Conservation (phyloP, 2,113 vertebrate genomes). For the Monopterus albus region DNA sequence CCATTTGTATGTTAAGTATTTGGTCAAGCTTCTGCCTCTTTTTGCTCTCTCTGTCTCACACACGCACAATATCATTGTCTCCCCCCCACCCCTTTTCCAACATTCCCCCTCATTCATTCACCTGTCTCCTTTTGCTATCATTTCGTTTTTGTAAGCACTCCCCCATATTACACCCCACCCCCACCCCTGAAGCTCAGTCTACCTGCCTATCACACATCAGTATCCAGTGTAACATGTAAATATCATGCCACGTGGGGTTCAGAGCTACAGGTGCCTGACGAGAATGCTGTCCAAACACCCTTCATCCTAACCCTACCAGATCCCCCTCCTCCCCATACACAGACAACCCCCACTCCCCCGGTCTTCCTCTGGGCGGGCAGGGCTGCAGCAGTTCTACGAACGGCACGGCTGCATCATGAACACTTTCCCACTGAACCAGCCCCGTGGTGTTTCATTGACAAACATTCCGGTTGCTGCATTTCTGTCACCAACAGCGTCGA, state of each 20-base stretch:
- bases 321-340: background rate
- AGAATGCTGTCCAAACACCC: background rate
- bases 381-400: slow-evolving; percentile 78
- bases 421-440: slow-evolving; percentile 34
- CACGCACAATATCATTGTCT: slow-evolving; percentile 36
- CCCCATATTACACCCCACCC: too few species aligned
- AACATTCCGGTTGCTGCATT: slow-evolving; percentile 71
- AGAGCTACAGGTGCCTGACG: slow-evolving; percentile 64
- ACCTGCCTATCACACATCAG: slow-evolving; percentile 40
- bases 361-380: slow-evolving; percentile 66
- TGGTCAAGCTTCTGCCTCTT: background rate
- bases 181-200: background rate
- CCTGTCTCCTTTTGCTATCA: slow-evolving; percentile 14
- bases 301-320: background rate
- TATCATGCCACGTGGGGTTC: slow-evolving; percentile 71
- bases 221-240: slow-evolving; percentile 59
- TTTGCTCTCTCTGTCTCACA: slow-evolving; percentile 16
- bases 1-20: slow-evolving; percentile 18
- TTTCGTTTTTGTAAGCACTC: slow-evolving; percentile 15
- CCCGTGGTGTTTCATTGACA: slow-evolving; percentile 64
- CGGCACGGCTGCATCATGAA: slow-evolving; percentile 68
- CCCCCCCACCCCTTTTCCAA: slow-evolving; percentile 7
- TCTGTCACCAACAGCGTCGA: slow-evolving; percentile 64
- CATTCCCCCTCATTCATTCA: slow-evolving; percentile 64
- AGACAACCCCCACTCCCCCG: background rate